These are phyloP conservation scores for silkworm (Bombyx mori) DNA, from an alignment of 1,140 invertebrate genomes.

Conservation along the genomic window DNA sequence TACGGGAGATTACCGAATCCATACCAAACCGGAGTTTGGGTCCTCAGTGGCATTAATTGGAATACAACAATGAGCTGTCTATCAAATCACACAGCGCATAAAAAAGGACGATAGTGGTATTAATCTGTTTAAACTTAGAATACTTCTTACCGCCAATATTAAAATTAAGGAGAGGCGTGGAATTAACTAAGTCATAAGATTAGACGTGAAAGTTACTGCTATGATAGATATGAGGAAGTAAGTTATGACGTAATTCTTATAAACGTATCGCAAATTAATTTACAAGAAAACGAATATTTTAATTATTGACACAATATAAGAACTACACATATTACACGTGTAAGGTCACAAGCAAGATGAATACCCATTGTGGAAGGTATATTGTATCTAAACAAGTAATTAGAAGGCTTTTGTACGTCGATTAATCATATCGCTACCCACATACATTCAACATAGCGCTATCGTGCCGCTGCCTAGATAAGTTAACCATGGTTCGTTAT, in stretches of 20 bases:
- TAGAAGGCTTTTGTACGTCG: constrained; percentile 37
- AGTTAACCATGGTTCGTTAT: constrained; percentile 17
- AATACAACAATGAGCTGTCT: too few relatives aligned
- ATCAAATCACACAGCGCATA: too few relatives aligned
- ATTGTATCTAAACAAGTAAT: constrained; percentile 43
- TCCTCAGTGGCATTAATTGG: too few relatives aligned
- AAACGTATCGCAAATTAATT: neutral
- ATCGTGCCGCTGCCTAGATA: constrained; percentile 27
- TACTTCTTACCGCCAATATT: too few relatives aligned
- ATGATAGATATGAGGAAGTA: neutral
- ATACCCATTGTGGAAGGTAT: constrained; percentile 17
- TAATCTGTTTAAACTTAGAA: too few relatives aligned
- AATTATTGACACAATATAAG: neutral
- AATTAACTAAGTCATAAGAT: too few relatives aligned
- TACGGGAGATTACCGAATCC: too few relatives aligned
- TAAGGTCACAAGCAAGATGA: constrained; percentile 7
- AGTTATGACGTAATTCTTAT: neutral
- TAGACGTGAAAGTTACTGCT: neutral
- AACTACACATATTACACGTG: neutral
- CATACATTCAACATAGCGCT: constrained; percentile 47
- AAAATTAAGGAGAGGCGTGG: too few relatives aligned
- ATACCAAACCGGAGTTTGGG: too few relatives aligned
- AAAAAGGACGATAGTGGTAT: too few relatives aligned
- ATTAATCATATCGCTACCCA: constrained; percentile 52
- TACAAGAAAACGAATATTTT: neutral